Evolutionary conservation across 2,888 invertebrate species (phyloP).

Genomic region (Pogonocherus hispidulus): DNA sequence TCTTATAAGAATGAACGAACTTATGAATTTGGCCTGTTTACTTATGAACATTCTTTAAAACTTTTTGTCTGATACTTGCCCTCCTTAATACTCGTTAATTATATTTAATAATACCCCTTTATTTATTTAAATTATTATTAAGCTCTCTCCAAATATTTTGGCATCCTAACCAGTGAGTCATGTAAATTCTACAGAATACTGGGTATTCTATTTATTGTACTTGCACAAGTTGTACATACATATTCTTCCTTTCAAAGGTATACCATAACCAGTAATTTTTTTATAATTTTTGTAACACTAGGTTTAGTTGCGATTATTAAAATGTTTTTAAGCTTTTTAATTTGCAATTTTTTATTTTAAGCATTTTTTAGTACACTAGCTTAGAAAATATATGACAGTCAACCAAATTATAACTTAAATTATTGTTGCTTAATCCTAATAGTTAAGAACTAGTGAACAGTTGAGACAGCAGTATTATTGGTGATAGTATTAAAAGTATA

Average conservation of each 20-base stretch:
- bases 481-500: slow-evolving; percentile 36
- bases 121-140: slow-evolving; percentile 46
- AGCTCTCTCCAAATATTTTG: slow-evolving; percentile 42
- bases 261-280: slow-evolving; percentile 33
- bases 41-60: background rate
- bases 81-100: slow-evolving; percentile 36
- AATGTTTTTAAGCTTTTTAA: slow-evolving; percentile 47
- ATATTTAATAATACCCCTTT: slow-evolving; percentile 46
- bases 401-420: background rate
- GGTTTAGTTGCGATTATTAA: slow-evolving; percentile 50
- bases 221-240: slow-evolving; percentile 26
- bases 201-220: slow-evolving; percentile 29
- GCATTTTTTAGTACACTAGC: slow-evolving; percentile 42
- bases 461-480: slow-evolving; percentile 18
- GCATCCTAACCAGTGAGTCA: slow-evolving; percentile 23
- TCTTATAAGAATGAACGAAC: too few species aligned
- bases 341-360: slow-evolving; percentile 47
- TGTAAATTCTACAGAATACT: slow-evolving; percentile 16
- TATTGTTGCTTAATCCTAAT: too few species aligned
- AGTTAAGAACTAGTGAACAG: background rate
- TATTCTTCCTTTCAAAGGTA: slow-evolving; percentile 23
- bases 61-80: slow-evolving; percentile 12
- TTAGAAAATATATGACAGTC: slow-evolving; percentile 17
- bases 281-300: slow-evolving; percentile 43
- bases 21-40: too few species aligned